phyloP scores from a whole-genome alignment of 2,797 vertebrate genomes.

The Pantherophis alleghaniensis region DNA sequence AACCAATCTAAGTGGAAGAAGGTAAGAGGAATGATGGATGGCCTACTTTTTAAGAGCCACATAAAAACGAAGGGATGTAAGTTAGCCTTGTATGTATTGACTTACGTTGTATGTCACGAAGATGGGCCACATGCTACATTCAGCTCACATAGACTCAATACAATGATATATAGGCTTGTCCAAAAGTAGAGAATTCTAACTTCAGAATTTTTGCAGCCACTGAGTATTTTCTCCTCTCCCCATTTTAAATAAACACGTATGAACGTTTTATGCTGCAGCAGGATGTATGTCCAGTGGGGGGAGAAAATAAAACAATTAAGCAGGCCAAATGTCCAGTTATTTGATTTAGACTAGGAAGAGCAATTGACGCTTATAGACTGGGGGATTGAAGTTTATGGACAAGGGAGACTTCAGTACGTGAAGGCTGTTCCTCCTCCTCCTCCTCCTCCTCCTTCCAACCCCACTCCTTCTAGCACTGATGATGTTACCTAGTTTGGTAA shows the following conservation, averaged over 20 bases:
- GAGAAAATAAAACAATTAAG: fast-evolving
- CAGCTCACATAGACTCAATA: not conserved
- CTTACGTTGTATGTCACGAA: not conserved
- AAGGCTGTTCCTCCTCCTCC: not conserved
- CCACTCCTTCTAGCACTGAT: not conserved
- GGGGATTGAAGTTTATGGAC: not conserved
- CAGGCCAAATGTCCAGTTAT: not conserved
- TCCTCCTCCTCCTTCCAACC: not conserved
- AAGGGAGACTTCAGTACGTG: not conserved
- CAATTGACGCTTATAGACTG: not conserved
- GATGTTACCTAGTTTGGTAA: not conserved
- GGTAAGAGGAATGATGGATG: slow-evolving; percentile 59
- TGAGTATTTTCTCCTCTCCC: too few species aligned
- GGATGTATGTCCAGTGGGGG: not conserved
- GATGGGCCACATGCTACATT: not conserved
- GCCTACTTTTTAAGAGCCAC: slow-evolving; percentile 42
- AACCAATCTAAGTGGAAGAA: slow-evolving; percentile 47
- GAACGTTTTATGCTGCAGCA: not conserved
- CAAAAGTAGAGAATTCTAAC: not conserved
- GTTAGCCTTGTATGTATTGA: not conserved
- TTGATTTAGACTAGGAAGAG: not conserved
- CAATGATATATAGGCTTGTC: not conserved
- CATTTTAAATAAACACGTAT: not conserved
- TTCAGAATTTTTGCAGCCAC: not conserved
- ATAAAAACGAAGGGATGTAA: slow-evolving; percentile 30